phyloP scores from a whole-genome alignment of 2,888 invertebrate species.

The Zootermopsis nevadensis region DNA sequence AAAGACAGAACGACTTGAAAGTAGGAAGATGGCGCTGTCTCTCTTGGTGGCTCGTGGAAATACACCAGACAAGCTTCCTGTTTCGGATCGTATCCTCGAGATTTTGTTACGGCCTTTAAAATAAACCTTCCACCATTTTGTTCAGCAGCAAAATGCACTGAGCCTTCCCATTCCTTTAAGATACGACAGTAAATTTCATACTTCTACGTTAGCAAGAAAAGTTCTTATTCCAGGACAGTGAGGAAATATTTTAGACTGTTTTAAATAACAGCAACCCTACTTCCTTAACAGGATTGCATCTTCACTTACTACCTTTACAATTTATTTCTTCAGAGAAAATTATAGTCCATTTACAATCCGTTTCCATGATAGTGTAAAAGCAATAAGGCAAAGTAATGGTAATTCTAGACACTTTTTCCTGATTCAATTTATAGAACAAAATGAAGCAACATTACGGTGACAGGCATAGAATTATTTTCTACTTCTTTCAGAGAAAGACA shows the following conservation, averaged over 20 bases:
- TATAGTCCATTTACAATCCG: constrained; percentile 3
- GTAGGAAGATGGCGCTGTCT: neutral
- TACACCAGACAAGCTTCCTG: neutral
- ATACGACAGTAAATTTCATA: neutral
- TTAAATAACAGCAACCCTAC: constrained; percentile 18
- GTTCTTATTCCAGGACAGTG: neutral
- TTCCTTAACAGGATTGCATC: constrained; percentile 10
- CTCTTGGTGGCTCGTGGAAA: neutral
- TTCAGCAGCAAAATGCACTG: neutral
- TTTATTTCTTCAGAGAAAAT: constrained; percentile 19
- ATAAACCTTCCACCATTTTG: neutral
- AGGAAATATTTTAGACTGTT: neutral
- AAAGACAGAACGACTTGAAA: neutral
- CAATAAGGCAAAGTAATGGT: neutral
- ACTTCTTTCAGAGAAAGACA: too few species aligned
- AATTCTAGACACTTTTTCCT: too few species aligned
- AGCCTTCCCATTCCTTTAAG: neutral
- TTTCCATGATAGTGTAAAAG: neutral
- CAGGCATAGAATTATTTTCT: too few species aligned
- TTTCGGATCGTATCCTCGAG: neutral
- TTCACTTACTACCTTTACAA: constrained; percentile 9
- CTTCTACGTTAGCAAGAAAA: neutral
- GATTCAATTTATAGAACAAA: neutral
- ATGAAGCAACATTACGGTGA: too few species aligned
- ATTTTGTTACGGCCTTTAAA: neutral